Percentiles rank a stretch among this genome's conserved stretches.
These are phyloP conservation scores for Petrocephalus microphthalmus DNA, from an alignment of 2,113 vertebrate genomes.

Conservation along the genomic window DNA sequence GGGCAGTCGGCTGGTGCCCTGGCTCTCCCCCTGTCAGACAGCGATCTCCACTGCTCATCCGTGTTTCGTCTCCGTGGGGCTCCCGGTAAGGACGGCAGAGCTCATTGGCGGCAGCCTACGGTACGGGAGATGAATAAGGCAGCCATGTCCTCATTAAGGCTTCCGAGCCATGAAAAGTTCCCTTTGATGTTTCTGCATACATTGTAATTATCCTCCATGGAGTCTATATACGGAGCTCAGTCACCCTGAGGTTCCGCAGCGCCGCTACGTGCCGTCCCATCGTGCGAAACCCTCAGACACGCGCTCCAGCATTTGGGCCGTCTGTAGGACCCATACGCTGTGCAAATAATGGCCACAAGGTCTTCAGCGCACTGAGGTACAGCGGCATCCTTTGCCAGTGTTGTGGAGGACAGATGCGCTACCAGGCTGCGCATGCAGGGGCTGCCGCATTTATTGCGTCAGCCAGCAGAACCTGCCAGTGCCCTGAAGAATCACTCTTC, in stretches of 20 bases:
- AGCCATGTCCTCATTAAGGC: conserved; percentile 1
- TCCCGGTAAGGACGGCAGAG: neutral
- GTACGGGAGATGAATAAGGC: neutral
- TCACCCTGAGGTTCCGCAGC: neutral
- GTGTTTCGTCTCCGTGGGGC: neutral
- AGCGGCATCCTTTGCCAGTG: neutral
- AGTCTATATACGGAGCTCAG: neutral
- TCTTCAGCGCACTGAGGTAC: too few species aligned
- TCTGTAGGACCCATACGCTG: neutral
- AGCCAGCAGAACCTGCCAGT: neutral
- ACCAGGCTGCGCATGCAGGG: neutral
- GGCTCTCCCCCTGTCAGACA: neutral
- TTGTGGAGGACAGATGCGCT: neutral
- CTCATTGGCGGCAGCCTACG: neutral
- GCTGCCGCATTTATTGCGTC: neutral
- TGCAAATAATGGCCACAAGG: too few species aligned
- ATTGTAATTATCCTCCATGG: neutral
- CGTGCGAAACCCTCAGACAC: too few species aligned
- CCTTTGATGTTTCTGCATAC: neutral
- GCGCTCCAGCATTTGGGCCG: neutral
- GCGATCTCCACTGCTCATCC: neutral
- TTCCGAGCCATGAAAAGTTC: neutral
- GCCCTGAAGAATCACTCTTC: neutral
- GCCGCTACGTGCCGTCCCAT: neutral
- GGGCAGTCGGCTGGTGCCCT: neutral